Conservation (phyloP, 1,140 invertebrate genomes). For the Palaemon carinicauda region DNA sequence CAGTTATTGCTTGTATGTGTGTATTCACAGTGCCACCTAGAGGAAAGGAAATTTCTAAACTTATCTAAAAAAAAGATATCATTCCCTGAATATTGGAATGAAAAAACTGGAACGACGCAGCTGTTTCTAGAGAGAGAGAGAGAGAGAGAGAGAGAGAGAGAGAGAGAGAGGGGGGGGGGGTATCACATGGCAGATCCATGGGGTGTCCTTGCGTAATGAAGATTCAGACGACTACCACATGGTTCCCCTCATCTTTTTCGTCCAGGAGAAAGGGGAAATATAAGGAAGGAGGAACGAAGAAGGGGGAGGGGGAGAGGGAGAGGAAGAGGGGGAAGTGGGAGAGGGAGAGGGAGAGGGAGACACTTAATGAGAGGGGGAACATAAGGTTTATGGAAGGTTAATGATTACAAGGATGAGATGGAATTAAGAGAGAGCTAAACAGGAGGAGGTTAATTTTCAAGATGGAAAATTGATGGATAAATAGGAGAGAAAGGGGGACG, state of each 20-base stretch:
- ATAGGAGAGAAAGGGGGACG: too few relatives aligned
- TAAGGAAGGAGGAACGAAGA: not conserved
- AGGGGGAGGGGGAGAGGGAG: not conserved
- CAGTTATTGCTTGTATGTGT: too few relatives aligned
- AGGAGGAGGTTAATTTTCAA: too few relatives aligned
- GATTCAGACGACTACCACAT: too few relatives aligned
- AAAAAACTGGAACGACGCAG: not conserved
- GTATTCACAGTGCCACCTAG: too few relatives aligned
- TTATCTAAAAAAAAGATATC: too few relatives aligned
- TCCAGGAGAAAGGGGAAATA: not conserved
- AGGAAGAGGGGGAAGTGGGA: not conserved
- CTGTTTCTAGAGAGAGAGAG: not conserved
- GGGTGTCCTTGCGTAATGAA: too few relatives aligned
- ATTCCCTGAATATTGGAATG: not conserved
- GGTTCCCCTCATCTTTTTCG: too few relatives aligned
- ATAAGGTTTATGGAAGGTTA: not conserved
- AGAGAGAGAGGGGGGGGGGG: not conserved
- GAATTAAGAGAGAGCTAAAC: not conserved
- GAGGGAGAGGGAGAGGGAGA: not conserved
- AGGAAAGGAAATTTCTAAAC: too few relatives aligned
- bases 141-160: not conserved
- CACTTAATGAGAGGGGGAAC: not conserved
- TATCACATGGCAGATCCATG: too few relatives aligned
- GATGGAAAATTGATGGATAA: too few relatives aligned
- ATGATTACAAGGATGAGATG: too few relatives aligned